Evolutionary conservation across 2,797 vertebrate genomes (phyloP).

Genomic region (Luscinia megarhynchos): DNA sequence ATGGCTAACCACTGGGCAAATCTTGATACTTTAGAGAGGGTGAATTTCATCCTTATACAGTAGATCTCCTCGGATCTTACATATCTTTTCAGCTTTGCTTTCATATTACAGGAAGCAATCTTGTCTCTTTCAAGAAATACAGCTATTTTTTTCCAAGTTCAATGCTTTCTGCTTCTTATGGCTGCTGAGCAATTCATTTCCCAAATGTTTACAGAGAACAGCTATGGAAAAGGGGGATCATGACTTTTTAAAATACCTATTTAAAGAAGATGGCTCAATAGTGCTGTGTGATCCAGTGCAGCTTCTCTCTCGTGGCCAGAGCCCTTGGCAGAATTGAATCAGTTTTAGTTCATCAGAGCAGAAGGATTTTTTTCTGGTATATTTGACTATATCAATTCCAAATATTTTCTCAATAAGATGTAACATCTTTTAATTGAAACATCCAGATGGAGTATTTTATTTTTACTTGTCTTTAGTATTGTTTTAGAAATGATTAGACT

Average conservation of each 20-base stretch:
- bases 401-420: background rate
- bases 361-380: background rate
- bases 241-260: constrained; percentile 57
- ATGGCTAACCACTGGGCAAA: background rate
- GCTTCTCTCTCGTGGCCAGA: constrained; percentile 4
- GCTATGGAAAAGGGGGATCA: constrained; percentile 52
- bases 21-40: background rate
- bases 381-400: constrained; percentile 32
- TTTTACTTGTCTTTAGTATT: constrained; percentile 33
- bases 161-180: background rate
- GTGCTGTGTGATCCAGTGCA: constrained; percentile 41
- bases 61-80: background rate
- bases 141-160: background rate
- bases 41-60: background rate
- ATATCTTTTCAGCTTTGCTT: background rate
- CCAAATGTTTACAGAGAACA: constrained; percentile 62
- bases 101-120: background rate
- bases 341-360: constrained; percentile 2
- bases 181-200: constrained; percentile 46
- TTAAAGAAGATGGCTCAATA: constrained; percentile 55
- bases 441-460: constrained; percentile 28
- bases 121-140: background rate
- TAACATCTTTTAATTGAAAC: constrained; percentile 46
- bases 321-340: background rate
- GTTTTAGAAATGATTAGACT: background rate